These are phyloP conservation scores for Eriocheir sinensis DNA, from an alignment of 1,140 invertebrate species.

Conservation along the genomic window DNA sequence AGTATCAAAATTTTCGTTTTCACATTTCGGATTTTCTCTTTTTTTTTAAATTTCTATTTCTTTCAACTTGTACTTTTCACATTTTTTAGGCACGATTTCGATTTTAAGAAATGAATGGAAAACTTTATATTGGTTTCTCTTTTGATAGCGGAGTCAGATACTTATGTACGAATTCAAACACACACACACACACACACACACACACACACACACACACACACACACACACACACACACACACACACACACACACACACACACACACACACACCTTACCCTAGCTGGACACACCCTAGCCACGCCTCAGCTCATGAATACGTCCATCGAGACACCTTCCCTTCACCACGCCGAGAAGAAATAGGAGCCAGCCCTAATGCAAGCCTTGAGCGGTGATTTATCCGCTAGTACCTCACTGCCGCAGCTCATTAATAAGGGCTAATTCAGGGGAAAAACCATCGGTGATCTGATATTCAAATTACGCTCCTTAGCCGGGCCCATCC, in stretches of 20 bases:
- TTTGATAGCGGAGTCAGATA: neutral
- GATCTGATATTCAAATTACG: conserved; percentile 11
- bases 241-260: neutral
- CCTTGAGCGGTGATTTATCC: neutral
- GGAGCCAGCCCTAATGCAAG: neutral
- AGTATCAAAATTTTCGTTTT: neutral
- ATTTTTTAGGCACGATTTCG: neutral
- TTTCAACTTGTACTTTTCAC: neutral
- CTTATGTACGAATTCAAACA: neutral
- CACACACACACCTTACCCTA: neutral
- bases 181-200: conserved; percentile 51
- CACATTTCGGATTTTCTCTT: neutral
- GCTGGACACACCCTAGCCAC: too few species aligned
- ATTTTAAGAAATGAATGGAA: neutral
- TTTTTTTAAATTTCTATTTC: too few species aligned
- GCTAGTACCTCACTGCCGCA: neutral
- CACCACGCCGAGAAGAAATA: neutral
- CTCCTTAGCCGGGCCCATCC: neutral
- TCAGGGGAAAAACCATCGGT: conserved; percentile 22
- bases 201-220: conserved; percentile 42
- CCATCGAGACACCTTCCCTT: neutral
- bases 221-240: conserved; percentile 15
- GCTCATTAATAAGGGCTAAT: conserved; percentile 16
- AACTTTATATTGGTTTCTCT: neutral
- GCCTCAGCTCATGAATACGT: neutral